A percentile compares a stretch with the other conserved stretches of the same genome.
Evolutionary conservation across 1,140 invertebrate genomes (phyloP).

Genomic region (Drosophila asahinai): DNA sequence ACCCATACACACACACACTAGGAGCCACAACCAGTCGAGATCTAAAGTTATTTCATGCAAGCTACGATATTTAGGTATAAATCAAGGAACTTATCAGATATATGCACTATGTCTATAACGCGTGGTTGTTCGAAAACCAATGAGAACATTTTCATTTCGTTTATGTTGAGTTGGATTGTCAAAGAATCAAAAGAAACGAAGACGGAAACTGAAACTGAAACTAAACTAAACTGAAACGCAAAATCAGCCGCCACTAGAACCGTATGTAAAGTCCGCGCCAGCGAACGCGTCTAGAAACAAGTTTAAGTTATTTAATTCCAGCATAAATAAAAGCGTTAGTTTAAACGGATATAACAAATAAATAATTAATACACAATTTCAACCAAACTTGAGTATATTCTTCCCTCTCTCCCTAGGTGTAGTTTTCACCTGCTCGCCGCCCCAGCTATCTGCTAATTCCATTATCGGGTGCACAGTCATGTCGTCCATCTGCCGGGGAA

Average conservation of each 20-base stretch:
- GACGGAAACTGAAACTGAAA: slow-evolving; percentile 33
- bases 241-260: slow-evolving; percentile 73
- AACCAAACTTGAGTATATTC: slow-evolving; percentile 21
- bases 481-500: not conserved
- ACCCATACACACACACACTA: slow-evolving; percentile 29
- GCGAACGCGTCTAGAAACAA: slow-evolving; percentile 69
- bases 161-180: slow-evolving; percentile 63
- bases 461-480: slow-evolving; percentile 20
- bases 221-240: slow-evolving; percentile 34
- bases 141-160: slow-evolving; percentile 60
- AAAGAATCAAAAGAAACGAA: slow-evolving; percentile 32
- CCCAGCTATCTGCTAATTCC: slow-evolving; percentile 1
- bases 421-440: no score
- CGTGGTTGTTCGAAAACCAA: slow-evolving; percentile 64
- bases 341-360: slow-evolving; percentile 82
- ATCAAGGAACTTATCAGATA: slow-evolving; percentile 71
- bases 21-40: slow-evolving; percentile 39
- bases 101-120: slow-evolving; percentile 74
- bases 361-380: slow-evolving; percentile 82
- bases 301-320: slow-evolving; percentile 84
- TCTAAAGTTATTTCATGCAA: slow-evolving; percentile 71
- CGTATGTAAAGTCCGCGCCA: slow-evolving; percentile 64
- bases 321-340: slow-evolving; percentile 82
- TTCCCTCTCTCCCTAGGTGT: not conserved
- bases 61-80: slow-evolving; percentile 75